These are phyloP conservation scores for Ophiodon elongatus DNA, from an alignment of 2,113 vertebrate genomes.

Conservation along the genomic window DNA sequence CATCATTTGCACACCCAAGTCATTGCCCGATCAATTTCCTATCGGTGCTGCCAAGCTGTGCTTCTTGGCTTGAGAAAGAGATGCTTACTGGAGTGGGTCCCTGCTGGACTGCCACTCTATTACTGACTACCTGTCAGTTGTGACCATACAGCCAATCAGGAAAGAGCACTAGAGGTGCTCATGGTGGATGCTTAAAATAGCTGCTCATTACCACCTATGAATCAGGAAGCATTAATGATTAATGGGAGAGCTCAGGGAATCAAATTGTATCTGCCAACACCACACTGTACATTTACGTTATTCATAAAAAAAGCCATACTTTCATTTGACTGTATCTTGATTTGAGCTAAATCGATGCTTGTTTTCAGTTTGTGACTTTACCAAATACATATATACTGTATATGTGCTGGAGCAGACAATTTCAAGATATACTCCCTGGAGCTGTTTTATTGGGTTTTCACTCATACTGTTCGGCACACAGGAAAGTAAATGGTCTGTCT, in stretches of 20 bases:
- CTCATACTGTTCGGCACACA: not conserved
- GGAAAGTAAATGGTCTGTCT: not conserved
- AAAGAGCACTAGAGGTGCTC: slow-evolving; percentile 2
- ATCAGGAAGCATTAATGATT: slow-evolving; percentile 67
- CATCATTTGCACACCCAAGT: slow-evolving; percentile 61
- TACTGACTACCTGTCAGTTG: slow-evolving; percentile 46
- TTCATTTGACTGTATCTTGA: not conserved
- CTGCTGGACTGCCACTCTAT: slow-evolving; percentile 18
- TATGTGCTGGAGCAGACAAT: not conserved
- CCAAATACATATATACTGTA: not conserved
- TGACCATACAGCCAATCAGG: slow-evolving; percentile 44
- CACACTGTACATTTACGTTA: not conserved
- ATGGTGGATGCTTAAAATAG: slow-evolving; percentile 61
- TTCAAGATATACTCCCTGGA: not conserved
- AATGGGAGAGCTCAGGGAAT: slow-evolving; percentile 33
- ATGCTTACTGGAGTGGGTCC: slow-evolving; percentile 36
- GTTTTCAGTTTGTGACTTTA: not conserved
- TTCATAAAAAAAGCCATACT: not conserved
- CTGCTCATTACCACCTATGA: slow-evolving; percentile 65
- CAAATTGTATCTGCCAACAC: not conserved
- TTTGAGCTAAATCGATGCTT: not conserved
- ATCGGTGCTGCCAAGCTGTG: slow-evolving; percentile 34
- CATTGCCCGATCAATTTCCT: slow-evolving; percentile 62
- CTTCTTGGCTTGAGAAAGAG: slow-evolving; percentile 40
- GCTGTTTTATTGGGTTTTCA: not conserved